Base-by-base conservation (phyloP, 1,140 invertebrate genomes). In the Drosophila pseudoananassae region DNA sequence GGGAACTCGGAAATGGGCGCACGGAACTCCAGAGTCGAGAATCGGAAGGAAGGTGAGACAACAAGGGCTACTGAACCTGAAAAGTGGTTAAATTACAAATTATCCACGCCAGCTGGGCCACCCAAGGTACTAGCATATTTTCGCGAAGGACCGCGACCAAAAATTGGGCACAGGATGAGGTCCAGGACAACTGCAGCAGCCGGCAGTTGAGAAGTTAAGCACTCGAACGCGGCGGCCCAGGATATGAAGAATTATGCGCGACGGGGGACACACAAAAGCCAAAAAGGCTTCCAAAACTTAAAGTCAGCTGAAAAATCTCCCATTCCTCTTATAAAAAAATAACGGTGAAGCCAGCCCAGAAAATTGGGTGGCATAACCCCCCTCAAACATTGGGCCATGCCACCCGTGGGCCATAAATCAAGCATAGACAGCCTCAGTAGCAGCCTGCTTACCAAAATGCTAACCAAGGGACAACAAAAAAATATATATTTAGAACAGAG, bases 41-140 rank as follows among this genome's bases (percentile, higher is more conserved):
- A 77, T 29, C 70, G 76, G 75, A 82, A 83, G 75, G 43, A 46
- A 46, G 43, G 43, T 61, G 64, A 54, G 76, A 83, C 80, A 74
- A 68, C 72, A 66, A 56, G 70, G 76, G 74, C 84, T 87, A 91
- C 89, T 91, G 81, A 91, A 89, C 80, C 81, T 87, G 78, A 91
- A 91, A 91, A 90, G 89, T 91, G 89, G 85, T 91, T 91, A 91
- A 91, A 91, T 91, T 91, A 90, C 89, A 91, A 91, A 91, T 91
- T 91, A 91, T 90, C 80, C 83, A 87, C 75, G 83, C 78, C 82
- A 87, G 74, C 78, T 87, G 82, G 68, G 82, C 64, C 64, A 59
- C 72, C 38, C 45, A 50, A 51, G 69, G 50, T 50, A 57, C 36
- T 40, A 20, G 45, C 76, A 79, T 73, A 78, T 78, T 59, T 46